Conservation (phyloP, 2,797 vertebrate genomes). For the Spinus olivaceus region DNA sequence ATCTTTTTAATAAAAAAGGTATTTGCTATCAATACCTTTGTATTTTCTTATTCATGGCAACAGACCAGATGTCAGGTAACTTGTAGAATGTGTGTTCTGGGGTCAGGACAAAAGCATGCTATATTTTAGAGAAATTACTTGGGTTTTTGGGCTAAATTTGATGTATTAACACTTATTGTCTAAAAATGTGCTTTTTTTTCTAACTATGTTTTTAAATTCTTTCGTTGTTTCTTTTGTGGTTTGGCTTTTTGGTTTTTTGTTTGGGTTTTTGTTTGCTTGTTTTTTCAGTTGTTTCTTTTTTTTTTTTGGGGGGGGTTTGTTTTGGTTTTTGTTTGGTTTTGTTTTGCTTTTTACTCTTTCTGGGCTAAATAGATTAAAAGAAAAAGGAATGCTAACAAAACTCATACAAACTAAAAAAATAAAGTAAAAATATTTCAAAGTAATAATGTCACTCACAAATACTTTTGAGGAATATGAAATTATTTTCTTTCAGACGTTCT, state of each 20-base stretch:
- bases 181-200: neutral
- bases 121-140: neutral
- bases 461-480: neutral
- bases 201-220: neutral
- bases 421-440: neutral
- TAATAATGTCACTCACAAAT: neutral
- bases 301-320: neutral
- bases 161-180: neutral
- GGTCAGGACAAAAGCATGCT: neutral
- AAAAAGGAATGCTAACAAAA: neutral
- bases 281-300: neutral
- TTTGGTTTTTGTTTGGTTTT: fast-evolving
- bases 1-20: neutral
- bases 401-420: neutral
- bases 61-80: neutral
- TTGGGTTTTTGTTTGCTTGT: neutral
- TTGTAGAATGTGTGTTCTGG: neutral
- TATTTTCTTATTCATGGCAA: neutral
- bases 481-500: conserved; percentile 17
- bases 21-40: neutral
- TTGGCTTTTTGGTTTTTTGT: neutral
- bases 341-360: neutral
- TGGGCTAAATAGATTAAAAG: neutral
- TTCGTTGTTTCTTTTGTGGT: neutral
- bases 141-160: neutral